These are phyloP conservation scores for Sebastes itinus DNA, from an alignment of 2,797 vertebrate species.

Conservation along the genomic window DNA sequence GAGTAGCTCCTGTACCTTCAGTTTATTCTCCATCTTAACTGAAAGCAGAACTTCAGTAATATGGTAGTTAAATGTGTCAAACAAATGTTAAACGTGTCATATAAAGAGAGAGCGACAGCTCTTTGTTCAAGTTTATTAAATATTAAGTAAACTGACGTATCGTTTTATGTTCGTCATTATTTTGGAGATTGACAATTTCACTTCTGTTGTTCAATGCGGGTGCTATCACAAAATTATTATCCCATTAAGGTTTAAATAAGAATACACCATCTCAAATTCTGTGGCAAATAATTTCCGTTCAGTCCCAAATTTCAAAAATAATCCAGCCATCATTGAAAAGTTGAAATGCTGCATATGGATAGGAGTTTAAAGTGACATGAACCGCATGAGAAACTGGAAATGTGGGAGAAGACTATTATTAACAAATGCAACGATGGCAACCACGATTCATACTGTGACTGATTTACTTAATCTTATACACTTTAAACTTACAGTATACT, in stretches of 20 bases:
- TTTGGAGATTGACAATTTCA: neutral
- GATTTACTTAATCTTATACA: neutral
- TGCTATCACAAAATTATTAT: neutral
- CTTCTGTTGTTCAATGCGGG: neutral
- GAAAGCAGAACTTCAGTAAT: neutral
- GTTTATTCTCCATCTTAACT: neutral
- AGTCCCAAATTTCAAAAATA: neutral
- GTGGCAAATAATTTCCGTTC: neutral
- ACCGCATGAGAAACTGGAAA: neutral
- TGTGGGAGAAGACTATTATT: neutral
- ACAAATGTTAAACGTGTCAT: neutral
- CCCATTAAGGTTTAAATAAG: neutral
- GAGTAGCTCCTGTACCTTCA: neutral
- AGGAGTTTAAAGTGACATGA: neutral
- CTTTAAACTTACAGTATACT: neutral
- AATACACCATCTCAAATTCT: neutral
- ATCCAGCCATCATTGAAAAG: neutral
- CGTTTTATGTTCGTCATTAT: neutral
- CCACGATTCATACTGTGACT: neutral
- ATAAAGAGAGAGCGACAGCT: neutral
- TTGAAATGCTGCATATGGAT: neutral
- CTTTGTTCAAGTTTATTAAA: neutral
- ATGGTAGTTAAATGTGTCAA: too few relatives aligned
- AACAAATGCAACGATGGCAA: neutral
- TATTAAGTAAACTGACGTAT: neutral